Evolutionary conservation across 1,140 invertebrate species (phyloP), one percentile per base, ranked within the genome.

Genomic region (Lasaia peninsularis): DNA sequence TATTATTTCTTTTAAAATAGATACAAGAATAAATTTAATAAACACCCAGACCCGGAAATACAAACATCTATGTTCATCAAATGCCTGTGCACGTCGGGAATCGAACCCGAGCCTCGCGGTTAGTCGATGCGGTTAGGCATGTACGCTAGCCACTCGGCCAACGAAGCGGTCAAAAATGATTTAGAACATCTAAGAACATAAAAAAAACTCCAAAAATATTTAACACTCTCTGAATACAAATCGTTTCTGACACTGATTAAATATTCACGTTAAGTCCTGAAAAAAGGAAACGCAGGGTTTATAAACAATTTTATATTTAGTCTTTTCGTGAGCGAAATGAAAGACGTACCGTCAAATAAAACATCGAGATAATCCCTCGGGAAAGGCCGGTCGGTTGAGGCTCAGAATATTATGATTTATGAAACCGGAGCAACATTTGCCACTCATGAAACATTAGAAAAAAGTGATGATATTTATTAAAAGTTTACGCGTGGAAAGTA

Each of bases 321-420:
- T 62, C 14, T 33, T 49, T 49, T 57, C 40, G 57, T 58, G 56
- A 65, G 55, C 62, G 54, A 71, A 71, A 65, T 69, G 63, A 65
- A 66, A 71, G 65, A 67, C 58, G 65, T 62, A 56, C 55, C 67
- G 72, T 77, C 73, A 75, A 75, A 73, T 75, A 78, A 78, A 78
- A 75, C 72, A 68, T 73, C 68, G 59, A 53, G 67, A 51, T 76
- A 76, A 76, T 76, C 71, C 75, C 72, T 33, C 11, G 54, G 62
- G 67, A 69, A 60, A 65, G 62, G 10, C 52, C 31, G 62, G 37
- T 14, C 37, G 37, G 37, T 44, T 20, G 37, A 64, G 61, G 64
- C 58, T 59, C 49, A 58, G 61, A 70, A 78, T 73, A 75, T 78
- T 73, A 78, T 78, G 75, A 78, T 78, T 78, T 77, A 77, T 77